These are phyloP conservation scores for Phocides pigmalion DNA, from an alignment of 1,140 invertebrate genomes.

Conservation along the genomic window DNA sequence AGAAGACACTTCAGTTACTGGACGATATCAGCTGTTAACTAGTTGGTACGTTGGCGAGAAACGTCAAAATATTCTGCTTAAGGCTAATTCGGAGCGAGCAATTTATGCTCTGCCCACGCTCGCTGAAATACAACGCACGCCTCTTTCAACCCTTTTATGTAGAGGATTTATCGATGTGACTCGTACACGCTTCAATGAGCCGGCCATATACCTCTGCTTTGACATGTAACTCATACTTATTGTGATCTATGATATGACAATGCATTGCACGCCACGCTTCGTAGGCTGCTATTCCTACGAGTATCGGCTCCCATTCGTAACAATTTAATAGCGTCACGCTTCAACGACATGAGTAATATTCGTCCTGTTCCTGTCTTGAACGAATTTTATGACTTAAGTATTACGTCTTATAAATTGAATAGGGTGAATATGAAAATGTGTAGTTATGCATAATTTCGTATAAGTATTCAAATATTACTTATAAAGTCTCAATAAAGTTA, in stretches of 20 bases:
- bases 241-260: constrained; percentile 56
- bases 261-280: constrained; percentile 51
- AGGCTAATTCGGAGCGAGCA: constrained; percentile 67
- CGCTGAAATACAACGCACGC: constrained; percentile 68
- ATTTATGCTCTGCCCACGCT: constrained; percentile 71
- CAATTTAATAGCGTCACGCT: neutral
- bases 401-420: no score
- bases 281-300: constrained; percentile 41
- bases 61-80: constrained; percentile 67
- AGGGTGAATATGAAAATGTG: no score
- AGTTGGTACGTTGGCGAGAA: constrained; percentile 11
- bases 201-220: constrained; percentile 54
- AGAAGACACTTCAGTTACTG: neutral
- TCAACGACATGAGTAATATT: neutral
- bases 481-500: no score
- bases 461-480: no score
- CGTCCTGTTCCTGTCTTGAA: neutral
- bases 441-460: no score
- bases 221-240: constrained; percentile 50
- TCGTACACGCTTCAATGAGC: constrained; percentile 62
- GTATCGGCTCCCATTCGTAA: constrained; percentile 2
- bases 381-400: neutral
- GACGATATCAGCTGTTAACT: constrained; percentile 18
- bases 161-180: constrained; percentile 70
- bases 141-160: constrained; percentile 74